Evolutionary conservation across 2,888 invertebrate species (phyloP).

Genomic region (Pachymerium ferrugineum): DNA sequence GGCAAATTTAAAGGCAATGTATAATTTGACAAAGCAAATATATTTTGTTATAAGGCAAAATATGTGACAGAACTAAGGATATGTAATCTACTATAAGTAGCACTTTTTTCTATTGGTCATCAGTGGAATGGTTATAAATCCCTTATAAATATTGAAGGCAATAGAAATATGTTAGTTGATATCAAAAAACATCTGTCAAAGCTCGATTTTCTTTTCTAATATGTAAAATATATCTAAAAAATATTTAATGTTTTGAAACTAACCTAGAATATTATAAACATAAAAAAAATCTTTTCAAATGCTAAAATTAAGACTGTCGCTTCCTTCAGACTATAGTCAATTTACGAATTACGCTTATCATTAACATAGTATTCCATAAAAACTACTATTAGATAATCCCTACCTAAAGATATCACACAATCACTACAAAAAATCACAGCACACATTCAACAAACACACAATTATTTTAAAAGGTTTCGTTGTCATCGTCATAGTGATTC

Average conservation of each 20-base stretch:
- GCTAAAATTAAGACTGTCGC: not conserved
- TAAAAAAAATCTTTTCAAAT: not conserved
- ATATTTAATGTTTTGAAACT: not conserved
- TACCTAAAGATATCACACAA: not conserved
- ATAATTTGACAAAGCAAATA: no score
- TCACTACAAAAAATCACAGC: not conserved
- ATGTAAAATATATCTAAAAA: not conserved
- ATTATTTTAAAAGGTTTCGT: not conserved
- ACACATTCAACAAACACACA: no score
- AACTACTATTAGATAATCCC: not conserved
- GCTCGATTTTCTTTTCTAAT: no score
- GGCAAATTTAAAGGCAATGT: no score
- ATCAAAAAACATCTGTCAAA: no score
- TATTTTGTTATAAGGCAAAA: no score
- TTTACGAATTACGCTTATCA: not conserved
- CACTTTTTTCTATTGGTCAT: no score
- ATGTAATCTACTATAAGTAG: no score
- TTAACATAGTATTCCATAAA: not conserved
- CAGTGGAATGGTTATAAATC: no score
- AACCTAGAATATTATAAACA: not conserved
- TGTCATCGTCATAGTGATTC: not conserved
- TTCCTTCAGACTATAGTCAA: conserved; percentile 9
- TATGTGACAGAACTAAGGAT: no score
- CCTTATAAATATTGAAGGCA: no score
- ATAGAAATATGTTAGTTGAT: no score